A percentile compares a stretch with the other conserved stretches of the same genome.
phyloP scores from a whole-genome alignment of 2,797 vertebrate genomes.

The Thunnus albacares region DNA sequence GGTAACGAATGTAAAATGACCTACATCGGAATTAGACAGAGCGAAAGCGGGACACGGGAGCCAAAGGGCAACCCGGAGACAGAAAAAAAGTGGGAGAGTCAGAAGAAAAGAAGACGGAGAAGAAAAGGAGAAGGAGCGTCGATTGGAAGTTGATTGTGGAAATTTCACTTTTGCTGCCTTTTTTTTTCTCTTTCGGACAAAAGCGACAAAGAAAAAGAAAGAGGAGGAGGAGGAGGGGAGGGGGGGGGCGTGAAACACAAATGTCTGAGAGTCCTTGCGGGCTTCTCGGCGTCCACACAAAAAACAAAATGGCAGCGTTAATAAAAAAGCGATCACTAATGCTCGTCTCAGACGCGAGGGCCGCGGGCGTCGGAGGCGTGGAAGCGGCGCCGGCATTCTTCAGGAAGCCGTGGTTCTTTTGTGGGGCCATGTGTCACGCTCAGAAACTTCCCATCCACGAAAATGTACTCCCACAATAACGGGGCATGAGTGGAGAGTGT shows the following conservation, averaged over 20 bases:
- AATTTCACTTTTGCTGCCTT: slow-evolving; percentile 88
- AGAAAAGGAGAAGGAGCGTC: slow-evolving; percentile 76
- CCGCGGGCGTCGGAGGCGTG: slow-evolving; percentile 92
- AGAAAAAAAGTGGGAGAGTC: slow-evolving; percentile 32
- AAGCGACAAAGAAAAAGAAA: slow-evolving; percentile 80
- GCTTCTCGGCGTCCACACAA: slow-evolving; percentile 81
- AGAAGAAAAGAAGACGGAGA: slow-evolving; percentile 55
- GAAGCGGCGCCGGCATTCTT: slow-evolving; percentile 78
- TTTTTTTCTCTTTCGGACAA: slow-evolving; percentile 79
- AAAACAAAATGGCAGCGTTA: slow-evolving; percentile 91
- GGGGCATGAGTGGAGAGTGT: slow-evolving; percentile 77
- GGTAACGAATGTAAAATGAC: slow-evolving; percentile 90
- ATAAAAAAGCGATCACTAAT: slow-evolving; percentile 93
- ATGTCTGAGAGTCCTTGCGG: slow-evolving; percentile 87
- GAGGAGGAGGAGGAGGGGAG: not conserved
- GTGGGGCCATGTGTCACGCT: slow-evolving; percentile 90
- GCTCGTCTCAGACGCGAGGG: slow-evolving; percentile 89
- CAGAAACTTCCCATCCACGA: slow-evolving; percentile 87
- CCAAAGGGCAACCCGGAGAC: slow-evolving; percentile 62
- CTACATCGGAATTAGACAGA: slow-evolving; percentile 90
- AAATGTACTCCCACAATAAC: slow-evolving; percentile 88
- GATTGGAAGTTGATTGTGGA: slow-evolving; percentile 90
- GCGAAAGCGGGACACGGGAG: slow-evolving; percentile 69
- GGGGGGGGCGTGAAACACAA: slow-evolving; percentile 74
- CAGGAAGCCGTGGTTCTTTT: slow-evolving; percentile 90